Conservation (phyloP, 2,888 invertebrate genomes). For the Phaedon cochleariae region DNA sequence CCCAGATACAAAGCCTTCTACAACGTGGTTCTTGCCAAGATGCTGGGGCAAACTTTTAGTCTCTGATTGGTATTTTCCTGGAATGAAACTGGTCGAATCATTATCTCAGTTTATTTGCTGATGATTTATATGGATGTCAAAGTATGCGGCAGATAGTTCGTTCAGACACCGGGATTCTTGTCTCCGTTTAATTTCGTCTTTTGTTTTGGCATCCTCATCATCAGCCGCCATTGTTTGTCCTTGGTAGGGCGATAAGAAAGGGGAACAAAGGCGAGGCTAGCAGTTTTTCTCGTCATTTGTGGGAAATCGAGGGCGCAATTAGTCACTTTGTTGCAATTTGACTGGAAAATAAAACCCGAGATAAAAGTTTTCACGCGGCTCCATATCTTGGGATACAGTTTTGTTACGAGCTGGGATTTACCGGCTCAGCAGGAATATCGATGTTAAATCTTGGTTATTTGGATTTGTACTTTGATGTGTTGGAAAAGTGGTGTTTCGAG, state of each 20-base stretch:
- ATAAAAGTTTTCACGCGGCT: not conserved
- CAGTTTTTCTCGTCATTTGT: conserved; percentile 8
- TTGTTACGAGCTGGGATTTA: too few species aligned
- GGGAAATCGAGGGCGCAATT: not conserved
- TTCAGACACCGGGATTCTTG: not conserved
- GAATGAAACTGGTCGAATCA: too few species aligned
- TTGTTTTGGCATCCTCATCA: conserved; percentile 22
- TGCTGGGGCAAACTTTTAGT: too few species aligned
- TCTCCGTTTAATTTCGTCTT: too few species aligned
- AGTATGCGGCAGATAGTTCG: not conserved
- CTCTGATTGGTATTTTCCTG: too few species aligned
- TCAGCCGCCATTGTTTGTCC: conserved; percentile 28
- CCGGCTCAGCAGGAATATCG: too few species aligned
- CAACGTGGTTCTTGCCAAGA: too few species aligned
- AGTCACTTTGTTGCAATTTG: not conserved
- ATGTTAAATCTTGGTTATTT: too few species aligned
- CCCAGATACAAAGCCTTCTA: too few species aligned
- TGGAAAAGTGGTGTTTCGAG: too few species aligned
- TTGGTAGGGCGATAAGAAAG: conserved; percentile 21
- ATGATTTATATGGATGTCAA: not conserved
- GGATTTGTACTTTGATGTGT: too few species aligned
- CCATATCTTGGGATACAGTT: not conserved
- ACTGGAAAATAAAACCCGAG: not conserved
- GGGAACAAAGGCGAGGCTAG: conserved; percentile 13
- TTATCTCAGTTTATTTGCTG: too few species aligned